Base-by-base conservation (phyloP, 2,888 invertebrate genomes). In the Siphonodentalium dalli region DNA sequence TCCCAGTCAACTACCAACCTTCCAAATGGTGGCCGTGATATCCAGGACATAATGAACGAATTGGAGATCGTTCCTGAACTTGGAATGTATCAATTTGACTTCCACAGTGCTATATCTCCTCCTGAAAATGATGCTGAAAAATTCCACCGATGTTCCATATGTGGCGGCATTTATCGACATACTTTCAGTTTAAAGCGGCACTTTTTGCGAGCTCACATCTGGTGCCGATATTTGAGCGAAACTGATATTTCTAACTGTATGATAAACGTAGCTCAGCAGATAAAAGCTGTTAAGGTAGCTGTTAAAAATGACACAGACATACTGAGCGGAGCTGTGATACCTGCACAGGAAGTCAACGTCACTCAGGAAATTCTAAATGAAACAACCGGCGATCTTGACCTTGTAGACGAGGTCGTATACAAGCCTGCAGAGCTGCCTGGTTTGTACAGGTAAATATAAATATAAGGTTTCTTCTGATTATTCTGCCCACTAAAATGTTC, bases 71-170 rank as follows among this genome's bases (percentile, higher is more conserved):
- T n/a, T n/a, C n/a, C n/a, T n/a, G n/a, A n/a, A n/a, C n/a, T n/a
- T n/a, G n/a, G n/a, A n/a, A n/a, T n/a, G n/a, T n/a, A n/a, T n/a
- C n/a, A n/a, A n/a, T n/a, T n/a, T n/a, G n/a, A n/a, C n/a, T n/a
- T n/a, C n/a, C n/a, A n/a, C n/a, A n/a, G n/a, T n/a, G n/a, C n/a
- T n/a, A n/a, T n/a, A n/a, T n/a, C n/a, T n/a, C n/a, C n/a, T n/a
- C n/a, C n/a, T n/a, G 28, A 26, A 18, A 47, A 61, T 18, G 48
- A 58, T 18, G 83, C 43, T 76, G 83, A 48, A 84, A 86, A 66
- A 77, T 83, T 44, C 80, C 85, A 69, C 77, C 85, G 64, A 42
- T 85, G 85, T 74, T 84, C 85, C 64, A 78, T 85, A n/a, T 85
- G 85, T 68, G 66, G 74, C 2, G 80, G 81, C 2, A 72, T 79